phyloP scores from a whole-genome alignment of 2,888 invertebrate species.

The Cacoxenus indagator region DNA sequence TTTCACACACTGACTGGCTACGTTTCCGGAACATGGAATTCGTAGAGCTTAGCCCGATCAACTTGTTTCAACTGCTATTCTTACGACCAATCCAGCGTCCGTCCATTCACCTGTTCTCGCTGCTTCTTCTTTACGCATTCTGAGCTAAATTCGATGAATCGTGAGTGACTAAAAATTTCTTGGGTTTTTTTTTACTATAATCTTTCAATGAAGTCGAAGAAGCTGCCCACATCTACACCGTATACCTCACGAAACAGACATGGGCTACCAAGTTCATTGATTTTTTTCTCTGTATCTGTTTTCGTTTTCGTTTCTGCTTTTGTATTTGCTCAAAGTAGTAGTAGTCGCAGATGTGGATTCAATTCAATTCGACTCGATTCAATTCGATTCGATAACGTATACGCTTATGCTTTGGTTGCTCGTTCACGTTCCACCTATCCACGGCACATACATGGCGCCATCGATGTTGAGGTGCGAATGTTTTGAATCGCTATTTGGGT shows the following conservation, averaged over 20 bases:
- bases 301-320: too few relatives aligned
- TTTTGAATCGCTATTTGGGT: conserved; percentile 50
- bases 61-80: background rate
- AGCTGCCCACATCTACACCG: background rate
- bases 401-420: too few relatives aligned
- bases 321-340: too few relatives aligned
- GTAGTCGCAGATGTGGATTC: too few relatives aligned
- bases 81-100: background rate
- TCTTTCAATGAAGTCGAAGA: conserved; percentile 50
- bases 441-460: too few relatives aligned
- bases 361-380: too few relatives aligned
- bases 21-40: conserved; percentile 43
- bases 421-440: too few relatives aligned
- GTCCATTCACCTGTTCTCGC: background rate
- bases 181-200: conserved; percentile 56
- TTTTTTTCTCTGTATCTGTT: too few relatives aligned
- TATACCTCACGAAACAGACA: too few relatives aligned
- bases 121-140: background rate
- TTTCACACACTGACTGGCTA: background rate
- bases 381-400: too few relatives aligned
- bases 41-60: conserved; percentile 35
- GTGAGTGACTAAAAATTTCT: conserved; percentile 47
- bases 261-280: too few relatives aligned
- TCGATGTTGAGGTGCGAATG: too few relatives aligned
- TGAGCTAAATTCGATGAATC: background rate